phyloP scores from a whole-genome alignment of 2,797 vertebrate species.

The Xenopus petersii region DNA sequence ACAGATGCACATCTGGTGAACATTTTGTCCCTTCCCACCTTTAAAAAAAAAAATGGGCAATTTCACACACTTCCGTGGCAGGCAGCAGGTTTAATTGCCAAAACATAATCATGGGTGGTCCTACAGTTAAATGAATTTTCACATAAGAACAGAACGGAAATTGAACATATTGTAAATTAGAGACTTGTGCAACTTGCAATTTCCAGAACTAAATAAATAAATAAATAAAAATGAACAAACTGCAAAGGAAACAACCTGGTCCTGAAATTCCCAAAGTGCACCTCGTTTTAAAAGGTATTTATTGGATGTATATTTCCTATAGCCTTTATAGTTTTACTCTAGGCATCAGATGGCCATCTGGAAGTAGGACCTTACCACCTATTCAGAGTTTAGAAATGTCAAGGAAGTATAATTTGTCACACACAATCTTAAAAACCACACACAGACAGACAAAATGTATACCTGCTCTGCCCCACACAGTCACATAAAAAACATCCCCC shows the following conservation, averaged over 20 bases:
- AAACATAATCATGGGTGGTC: background rate
- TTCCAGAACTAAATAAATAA: background rate
- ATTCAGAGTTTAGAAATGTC: constrained; percentile 12
- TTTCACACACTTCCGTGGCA: too few species aligned
- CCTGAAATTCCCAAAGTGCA: background rate
- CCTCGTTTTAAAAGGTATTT: background rate
- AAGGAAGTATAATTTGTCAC: constrained; percentile 7
- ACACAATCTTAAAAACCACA: constrained; percentile 3
- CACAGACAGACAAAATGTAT: background rate
- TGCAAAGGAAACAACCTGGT: background rate
- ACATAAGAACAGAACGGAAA: too few species aligned
- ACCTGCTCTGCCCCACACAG: constrained; percentile 1
- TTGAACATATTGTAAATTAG: too few species aligned
- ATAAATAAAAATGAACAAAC: background rate
- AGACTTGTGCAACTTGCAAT: background rate
- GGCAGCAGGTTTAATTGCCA: background rate
- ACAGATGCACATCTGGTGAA: background rate
- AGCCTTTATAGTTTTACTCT: background rate
- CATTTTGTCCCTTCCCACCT: too few species aligned
- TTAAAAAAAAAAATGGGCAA: too few species aligned
- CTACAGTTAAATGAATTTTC: too few species aligned
- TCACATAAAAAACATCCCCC: background rate
- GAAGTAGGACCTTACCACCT: constrained; percentile 1
- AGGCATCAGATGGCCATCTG: constrained; percentile 2
- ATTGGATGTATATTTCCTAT: background rate